phyloP scores from a whole-genome alignment of 1,140 invertebrate genomes.

The Nebria ingens region DNA sequence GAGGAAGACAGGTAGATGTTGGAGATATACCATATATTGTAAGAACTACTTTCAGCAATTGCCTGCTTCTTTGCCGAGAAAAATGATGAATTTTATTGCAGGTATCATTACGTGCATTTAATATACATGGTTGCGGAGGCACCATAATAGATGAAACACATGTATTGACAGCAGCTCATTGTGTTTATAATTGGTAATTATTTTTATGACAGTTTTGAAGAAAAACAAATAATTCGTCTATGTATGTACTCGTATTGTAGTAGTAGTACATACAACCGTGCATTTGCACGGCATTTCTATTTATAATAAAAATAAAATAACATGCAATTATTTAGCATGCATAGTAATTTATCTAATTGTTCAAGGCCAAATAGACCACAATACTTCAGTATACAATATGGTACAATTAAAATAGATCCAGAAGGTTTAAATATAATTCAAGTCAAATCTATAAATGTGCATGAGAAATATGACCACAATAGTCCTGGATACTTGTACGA shows the following conservation, averaged over 20 bases:
- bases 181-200: neutral
- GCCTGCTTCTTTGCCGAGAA: too few species aligned
- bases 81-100: too few species aligned
- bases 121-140: neutral
- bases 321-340: too few species aligned
- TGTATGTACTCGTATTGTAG: too few species aligned
- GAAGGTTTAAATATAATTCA: constrained; percentile 4
- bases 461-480: constrained; percentile 20
- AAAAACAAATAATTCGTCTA: neutral
- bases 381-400: constrained; percentile 15
- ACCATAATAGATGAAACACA: neutral
- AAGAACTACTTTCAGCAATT: too few species aligned
- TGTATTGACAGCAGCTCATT: neutral
- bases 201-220: neutral
- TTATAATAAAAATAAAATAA: too few species aligned
- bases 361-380: neutral
- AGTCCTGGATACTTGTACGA: constrained; percentile 21
- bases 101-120: neutral
- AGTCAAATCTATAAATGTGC: constrained; percentile 13
- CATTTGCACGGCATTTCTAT: too few species aligned
- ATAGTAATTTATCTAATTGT: neutral
- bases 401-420: neutral
- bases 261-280: too few species aligned
- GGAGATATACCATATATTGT: neutral
- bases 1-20: neutral